Conservation (phyloP, 2,797 vertebrate species). For the Rhodeus uyekii region DNA sequence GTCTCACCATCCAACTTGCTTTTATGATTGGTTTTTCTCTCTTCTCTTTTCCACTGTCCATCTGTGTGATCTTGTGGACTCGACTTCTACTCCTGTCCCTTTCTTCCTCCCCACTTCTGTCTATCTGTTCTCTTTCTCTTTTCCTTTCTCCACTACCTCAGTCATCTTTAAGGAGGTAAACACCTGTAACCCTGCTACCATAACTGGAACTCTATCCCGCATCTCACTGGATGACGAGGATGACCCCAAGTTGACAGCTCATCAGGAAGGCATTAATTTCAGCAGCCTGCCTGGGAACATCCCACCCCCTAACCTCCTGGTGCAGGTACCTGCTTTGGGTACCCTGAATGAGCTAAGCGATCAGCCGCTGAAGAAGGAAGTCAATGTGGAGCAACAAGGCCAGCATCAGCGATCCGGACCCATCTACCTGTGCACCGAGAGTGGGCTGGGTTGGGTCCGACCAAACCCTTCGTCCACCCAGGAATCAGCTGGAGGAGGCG, state of each 20-base stretch:
- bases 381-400: conserved; percentile 81
- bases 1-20: background rate
- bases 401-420: conserved; percentile 77
- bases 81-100: conserved; percentile 36
- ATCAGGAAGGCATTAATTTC: conserved; percentile 90
- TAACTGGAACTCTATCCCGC: conserved; percentile 95
- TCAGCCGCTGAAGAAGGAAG: conserved; percentile 82
- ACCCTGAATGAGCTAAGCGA: conserved; percentile 88
- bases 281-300: conserved; percentile 93
- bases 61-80: conserved; percentile 42
- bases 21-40: conserved; percentile 26
- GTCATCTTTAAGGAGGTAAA: conserved; percentile 99
- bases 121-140: background rate
- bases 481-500: conserved; percentile 68
- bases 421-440: conserved; percentile 94
- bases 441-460: conserved; percentile 88
- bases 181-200: conserved; percentile 96
- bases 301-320: conserved; percentile 87
- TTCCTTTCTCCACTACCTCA: conserved; percentile 60
- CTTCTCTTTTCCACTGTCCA: conserved; percentile 17
- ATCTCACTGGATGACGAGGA: conserved; percentile 97
- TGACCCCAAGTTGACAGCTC: conserved; percentile 90
- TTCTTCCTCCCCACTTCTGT: conserved; percentile 23
- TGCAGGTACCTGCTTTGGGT: conserved; percentile 87
- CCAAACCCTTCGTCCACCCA: conserved; percentile 77